These are phyloP conservation scores for Mugil cephalus DNA, from an alignment of 2,113 vertebrate species.

Conservation along the genomic window DNA sequence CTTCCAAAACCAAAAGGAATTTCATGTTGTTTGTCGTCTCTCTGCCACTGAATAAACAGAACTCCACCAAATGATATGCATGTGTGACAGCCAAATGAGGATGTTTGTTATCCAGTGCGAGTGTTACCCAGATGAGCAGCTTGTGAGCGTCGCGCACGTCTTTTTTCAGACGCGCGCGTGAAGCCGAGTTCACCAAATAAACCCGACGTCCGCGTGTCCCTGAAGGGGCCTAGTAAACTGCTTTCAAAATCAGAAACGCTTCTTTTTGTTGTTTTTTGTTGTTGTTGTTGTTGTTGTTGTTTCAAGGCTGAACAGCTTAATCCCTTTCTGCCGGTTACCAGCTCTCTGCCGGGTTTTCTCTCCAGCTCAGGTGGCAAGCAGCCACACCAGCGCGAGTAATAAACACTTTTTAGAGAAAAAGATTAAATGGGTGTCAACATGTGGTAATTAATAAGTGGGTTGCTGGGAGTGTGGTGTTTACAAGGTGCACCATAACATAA, in stretches of 20 bases:
- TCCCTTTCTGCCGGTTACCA: constrained; percentile 33
- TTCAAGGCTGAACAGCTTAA: constrained; percentile 30
- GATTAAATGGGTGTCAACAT: constrained; percentile 85
- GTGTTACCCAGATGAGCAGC: constrained; percentile 35
- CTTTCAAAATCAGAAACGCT: constrained; percentile 19
- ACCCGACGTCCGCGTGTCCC: constrained; percentile 8
- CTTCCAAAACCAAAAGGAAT: constrained; percentile 44
- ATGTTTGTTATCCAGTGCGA: constrained; percentile 40
- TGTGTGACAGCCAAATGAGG: constrained; percentile 45
- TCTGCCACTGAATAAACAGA: constrained; percentile 46
- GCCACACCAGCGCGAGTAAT: constrained; percentile 81
- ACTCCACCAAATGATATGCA: constrained; percentile 42
- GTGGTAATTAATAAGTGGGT: constrained; percentile 86
- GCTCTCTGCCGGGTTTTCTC: constrained; percentile 70
- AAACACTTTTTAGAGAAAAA: constrained; percentile 88
- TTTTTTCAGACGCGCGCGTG: neutral
- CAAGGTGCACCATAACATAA: constrained; percentile 82
- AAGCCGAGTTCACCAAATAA: constrained; percentile 16
- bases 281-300: neutral
- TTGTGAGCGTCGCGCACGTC: constrained; percentile 3
- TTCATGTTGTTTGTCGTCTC: constrained; percentile 31
- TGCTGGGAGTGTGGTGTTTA: constrained; percentile 84
- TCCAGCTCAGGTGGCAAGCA: constrained; percentile 66
- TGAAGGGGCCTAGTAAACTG: neutral
- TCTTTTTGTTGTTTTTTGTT: neutral